phyloP scores from a whole-genome alignment of 2,888 invertebrate species.

The Epinotia ramella region DNA sequence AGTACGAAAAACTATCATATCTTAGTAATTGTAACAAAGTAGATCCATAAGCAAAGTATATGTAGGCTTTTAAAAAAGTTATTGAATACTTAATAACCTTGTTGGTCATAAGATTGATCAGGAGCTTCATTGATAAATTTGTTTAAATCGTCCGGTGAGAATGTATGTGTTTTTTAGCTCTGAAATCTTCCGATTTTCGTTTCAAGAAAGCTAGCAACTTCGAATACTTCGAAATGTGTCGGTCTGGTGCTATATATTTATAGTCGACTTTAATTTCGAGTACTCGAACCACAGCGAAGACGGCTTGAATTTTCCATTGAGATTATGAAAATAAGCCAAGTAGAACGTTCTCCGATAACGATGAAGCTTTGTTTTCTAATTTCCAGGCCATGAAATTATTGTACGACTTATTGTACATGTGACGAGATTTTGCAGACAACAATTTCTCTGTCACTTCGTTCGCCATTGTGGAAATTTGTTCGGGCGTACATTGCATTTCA shows the following conservation, averaged over 20 bases:
- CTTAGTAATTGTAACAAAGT: too few relatives aligned
- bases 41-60: too few relatives aligned
- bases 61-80: too few relatives aligned
- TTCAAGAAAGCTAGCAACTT: background rate
- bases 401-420: background rate
- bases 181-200: too few relatives aligned
- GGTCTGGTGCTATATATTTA: slow-evolving; percentile 10
- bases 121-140: too few relatives aligned
- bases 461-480: background rate
- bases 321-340: slow-evolving; percentile 1
- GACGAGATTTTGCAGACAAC: background rate
- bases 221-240: slow-evolving; percentile 7
- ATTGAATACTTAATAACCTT: background rate
- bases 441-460: background rate
- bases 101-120: too few relatives aligned
- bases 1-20: too few relatives aligned
- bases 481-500: background rate
- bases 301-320: background rate
- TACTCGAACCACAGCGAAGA: slow-evolving; percentile 17
- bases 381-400: slow-evolving; percentile 1
- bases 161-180: too few relatives aligned
- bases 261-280: slow-evolving; percentile 6
- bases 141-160: too few relatives aligned
- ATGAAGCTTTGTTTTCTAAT: background rate
- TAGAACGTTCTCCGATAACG: slow-evolving; percentile 3